phyloP scores from a whole-genome alignment of 2,113 vertebrate genomes.

The Boulengeromyrus knoepffleri region DNA sequence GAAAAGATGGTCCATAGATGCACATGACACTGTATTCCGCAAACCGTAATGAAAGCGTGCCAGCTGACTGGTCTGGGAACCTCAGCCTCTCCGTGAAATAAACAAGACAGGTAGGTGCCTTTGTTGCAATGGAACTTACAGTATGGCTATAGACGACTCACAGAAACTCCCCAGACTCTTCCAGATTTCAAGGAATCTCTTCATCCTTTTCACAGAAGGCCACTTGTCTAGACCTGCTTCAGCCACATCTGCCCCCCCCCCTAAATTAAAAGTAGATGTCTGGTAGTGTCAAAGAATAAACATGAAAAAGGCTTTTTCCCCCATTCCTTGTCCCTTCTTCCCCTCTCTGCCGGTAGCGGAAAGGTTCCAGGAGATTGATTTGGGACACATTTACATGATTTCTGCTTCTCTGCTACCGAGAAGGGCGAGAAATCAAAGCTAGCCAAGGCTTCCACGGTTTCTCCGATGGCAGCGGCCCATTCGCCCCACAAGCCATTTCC shows the following conservation, averaged over 20 bases:
- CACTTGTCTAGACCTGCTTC: background rate
- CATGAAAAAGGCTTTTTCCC: background rate
- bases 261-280: background rate
- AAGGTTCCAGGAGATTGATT: constrained; percentile 2
- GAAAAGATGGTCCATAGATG: too few relatives aligned
- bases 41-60: background rate
- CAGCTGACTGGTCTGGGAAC: background rate
- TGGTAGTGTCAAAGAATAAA: background rate
- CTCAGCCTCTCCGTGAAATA: background rate
- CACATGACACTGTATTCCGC: background rate
- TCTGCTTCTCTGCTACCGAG: background rate
- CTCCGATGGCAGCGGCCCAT: background rate
- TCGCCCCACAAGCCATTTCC: background rate
- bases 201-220: background rate
- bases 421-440: background rate
- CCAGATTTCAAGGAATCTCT: background rate
- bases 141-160: background rate
- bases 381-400: constrained; percentile 18
- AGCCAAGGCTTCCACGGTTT: background rate
- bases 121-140: background rate
- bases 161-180: background rate
- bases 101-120: background rate
- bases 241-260: background rate
- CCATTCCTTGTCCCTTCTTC: background rate
- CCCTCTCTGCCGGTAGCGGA: background rate